Base-by-base conservation (phyloP, 2,113 vertebrate genomes). In the Numida meleagris region DNA sequence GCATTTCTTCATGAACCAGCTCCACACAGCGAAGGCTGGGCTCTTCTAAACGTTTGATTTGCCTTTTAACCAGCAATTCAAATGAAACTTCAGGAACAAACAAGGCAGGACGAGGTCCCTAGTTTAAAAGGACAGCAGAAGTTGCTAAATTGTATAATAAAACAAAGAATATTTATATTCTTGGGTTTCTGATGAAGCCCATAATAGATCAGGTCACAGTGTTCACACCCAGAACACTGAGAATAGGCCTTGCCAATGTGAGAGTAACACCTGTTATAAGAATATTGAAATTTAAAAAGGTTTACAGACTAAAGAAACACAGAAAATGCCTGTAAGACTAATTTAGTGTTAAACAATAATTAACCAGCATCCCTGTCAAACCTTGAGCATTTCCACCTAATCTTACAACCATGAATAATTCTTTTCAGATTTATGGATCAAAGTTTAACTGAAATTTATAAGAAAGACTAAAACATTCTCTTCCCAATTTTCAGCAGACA, bases 1-100 rank as follows among this genome's bases (percentile, higher is more conserved):
- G 99, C 99, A 99, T 99, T 97, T 99, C 99, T 93, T 99, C 99
- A 9, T 99, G 99, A 76, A 99, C 99, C 57, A 99, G 97, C 92
- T 99, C 99, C 93, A 99, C 99, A 43, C 99, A 99, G 65, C 99
- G 99, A 79, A 99, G 97, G 83, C 99, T 99, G 10, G 99, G 99
- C 62, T 99, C 99, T 95, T 99, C 99, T 90, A 99, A 97, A 75
- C 99, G 99, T 93, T 99, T 99, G 80, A 99, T 98, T 95, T 99
- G 99, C 93, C 99, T 97, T 96, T 99, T 99, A 73, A 99, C 99
- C 76, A 99, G 95, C 96, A 99, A 95, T 96, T 99, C 99, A 95
- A 99, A 99, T 1, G 99, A 99, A 96, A 99, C 98, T 95, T 99
- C 99, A 20, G 99, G 99, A 96, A 99, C 99, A 95, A 99, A 99